Evolutionary conservation across 2,113 vertebrate genomes (phyloP).

Genomic region (Antidorcas marsupialis): DNA sequence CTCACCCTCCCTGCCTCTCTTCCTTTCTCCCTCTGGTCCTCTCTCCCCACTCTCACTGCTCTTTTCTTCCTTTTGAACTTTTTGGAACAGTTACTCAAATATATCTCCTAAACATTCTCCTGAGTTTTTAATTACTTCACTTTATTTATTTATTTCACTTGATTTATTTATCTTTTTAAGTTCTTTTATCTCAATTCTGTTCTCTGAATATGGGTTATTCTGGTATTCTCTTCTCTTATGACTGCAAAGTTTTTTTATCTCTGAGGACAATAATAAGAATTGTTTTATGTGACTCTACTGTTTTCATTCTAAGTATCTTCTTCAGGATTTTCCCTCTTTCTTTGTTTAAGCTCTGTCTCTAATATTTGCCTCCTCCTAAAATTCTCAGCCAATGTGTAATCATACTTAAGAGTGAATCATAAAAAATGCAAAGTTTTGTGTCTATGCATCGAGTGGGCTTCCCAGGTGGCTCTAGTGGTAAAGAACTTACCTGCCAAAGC

Average conservation of each 20-base stretch:
- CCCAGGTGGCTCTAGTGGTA: background rate
- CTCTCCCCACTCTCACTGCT: background rate
- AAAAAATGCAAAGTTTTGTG: background rate
- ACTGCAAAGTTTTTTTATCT: background rate
- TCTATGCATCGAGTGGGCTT: background rate
- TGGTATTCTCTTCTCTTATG: background rate
- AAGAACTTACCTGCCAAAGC: background rate
- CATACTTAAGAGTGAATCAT: background rate
- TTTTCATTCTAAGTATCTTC: background rate
- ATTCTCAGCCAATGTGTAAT: background rate
- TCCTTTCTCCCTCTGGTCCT: background rate
- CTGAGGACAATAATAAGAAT: background rate
- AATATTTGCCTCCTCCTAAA: background rate
- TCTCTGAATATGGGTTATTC: background rate
- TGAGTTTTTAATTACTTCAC: background rate
- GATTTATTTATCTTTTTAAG: background rate
- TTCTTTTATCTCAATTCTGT: background rate
- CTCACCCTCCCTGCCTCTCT: background rate
- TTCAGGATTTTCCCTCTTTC: background rate
- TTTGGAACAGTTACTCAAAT: background rate
- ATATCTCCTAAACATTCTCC: background rate
- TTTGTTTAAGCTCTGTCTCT: background rate
- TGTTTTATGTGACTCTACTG: background rate
- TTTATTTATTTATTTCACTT: background rate
- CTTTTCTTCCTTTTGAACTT: background rate